Base-by-base conservation (phyloP, 2,888 invertebrate genomes). In the Agrotis exclamationis region DNA sequence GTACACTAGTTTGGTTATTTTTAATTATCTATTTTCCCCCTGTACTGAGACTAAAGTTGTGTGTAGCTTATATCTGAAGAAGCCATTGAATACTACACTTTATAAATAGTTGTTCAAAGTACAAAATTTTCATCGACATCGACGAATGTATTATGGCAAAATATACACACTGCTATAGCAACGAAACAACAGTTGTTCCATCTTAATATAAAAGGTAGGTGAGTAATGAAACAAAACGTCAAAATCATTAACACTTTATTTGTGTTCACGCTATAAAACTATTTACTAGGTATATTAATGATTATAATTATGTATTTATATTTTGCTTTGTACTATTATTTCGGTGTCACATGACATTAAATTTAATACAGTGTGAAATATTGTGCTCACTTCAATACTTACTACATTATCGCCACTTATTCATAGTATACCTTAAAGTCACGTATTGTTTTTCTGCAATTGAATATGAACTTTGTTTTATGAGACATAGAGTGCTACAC, bases 161-260 rank as follows among this genome's bases (percentile, higher is more conserved):
- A 11, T 39, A 39, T 11, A 5, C 7, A 0, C 39, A 11, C 39
- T 9, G 11, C 39, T 11, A 39, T 11, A 39, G 39, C 39, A 39
- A 39, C 2, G 39, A 39, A 39, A 39, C 39, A 11, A 11, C 9
- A 39, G 39, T 39, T 28, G 28, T 28, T 28, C 28, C 28, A 28
- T 28, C 28, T 9, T 39, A n/a, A n/a, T 39, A 39, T 9, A 39
- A 39, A 39, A 9, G 54, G 11, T n/a, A 28, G 54, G 11, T n/a
- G n/a, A 24, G 20, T 7, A 59, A 76, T 58, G 1, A 75, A 67
- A 63, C 20, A 60, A 53, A 14, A 51, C 0, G 1, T 54, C 13
- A 66, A 13, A 50, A 66, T 62, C 45, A 74, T 65, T 24, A 60
- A 63, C 53, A 63, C 33, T 76, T 65, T 76, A 63, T 73, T 79